Conservation (phyloP, 2,888 invertebrate genomes). For the Tiliacea citrago region DNA sequence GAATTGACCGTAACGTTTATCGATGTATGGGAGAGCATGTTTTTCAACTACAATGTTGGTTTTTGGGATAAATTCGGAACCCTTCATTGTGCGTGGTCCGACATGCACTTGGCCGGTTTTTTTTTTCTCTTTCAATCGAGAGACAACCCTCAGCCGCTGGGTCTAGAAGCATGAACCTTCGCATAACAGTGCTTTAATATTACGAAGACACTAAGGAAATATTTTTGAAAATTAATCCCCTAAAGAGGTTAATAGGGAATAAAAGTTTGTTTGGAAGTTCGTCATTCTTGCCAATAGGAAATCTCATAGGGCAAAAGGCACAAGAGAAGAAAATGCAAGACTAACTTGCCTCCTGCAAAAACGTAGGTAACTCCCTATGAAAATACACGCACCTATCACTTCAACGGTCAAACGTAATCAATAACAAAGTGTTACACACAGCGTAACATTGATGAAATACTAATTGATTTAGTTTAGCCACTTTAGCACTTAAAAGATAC, state of each 20-base stretch:
- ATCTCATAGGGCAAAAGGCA: neutral
- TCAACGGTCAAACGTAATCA: conserved; percentile 9
- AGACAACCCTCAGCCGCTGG: neutral
- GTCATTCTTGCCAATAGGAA: neutral
- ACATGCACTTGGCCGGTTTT: too few relatives aligned
- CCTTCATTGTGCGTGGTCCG: too few relatives aligned
- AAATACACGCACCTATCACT: neutral
- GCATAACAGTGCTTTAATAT: neutral
- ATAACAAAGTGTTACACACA: conserved; percentile 29
- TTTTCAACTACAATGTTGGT: too few relatives aligned
- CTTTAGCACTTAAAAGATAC: conserved; percentile 32
- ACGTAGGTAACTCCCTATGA: neutral
- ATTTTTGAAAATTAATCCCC: neutral
- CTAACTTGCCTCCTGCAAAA: neutral
- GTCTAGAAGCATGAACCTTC: neutral
- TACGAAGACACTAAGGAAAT: too few relatives aligned
- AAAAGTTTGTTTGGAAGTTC: neutral
- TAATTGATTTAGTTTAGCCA: conserved; percentile 55
- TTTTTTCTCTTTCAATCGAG: too few relatives aligned
- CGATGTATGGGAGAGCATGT: too few relatives aligned
- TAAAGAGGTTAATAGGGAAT: neutral
- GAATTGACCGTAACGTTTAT: too few relatives aligned
- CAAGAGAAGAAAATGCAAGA: neutral
- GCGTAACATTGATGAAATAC: conserved; percentile 32
- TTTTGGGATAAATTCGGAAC: too few relatives aligned